Base-by-base conservation (phyloP, 2,888 invertebrate species). In the Rhagium mordax region DNA sequence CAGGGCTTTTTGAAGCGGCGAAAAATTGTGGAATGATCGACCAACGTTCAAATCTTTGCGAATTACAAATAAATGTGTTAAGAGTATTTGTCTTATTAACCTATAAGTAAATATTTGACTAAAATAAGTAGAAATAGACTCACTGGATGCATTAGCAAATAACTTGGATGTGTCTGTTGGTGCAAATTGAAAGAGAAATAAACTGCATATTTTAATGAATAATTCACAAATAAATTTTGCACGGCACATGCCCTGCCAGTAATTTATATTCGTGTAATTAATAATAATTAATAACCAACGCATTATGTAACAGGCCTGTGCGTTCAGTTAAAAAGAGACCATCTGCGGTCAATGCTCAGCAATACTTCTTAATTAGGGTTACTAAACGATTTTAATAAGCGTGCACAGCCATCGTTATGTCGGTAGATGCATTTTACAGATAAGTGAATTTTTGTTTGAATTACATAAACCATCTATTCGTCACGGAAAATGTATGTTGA, bases 331-430 rank as follows among this genome's bases (percentile, higher is more conserved):
- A 33, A 18, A 18, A 29, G 59, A 41, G 47, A 69, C 41, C 71
- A 68, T 71, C 68, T 69, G 70, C 71, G 61, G 71, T 69, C 74
- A 71, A 57, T 15, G 59, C 59, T 59, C 33, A 15, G 16, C 55
- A 67, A 53, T 70, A 70, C 72, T 66, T 66, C 41, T 71, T 74
- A 74, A 74, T 74, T 72, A 72, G 61, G 74, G 66, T 72, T 66
- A 71, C 71, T 71, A 71, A 74, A 74, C 48, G 69, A 74, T 68
- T 74, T 71, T 71, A 68, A 74, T 71, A 72, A 72, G 66, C 70
- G 72, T 72, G 57, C 62, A n/a, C n/a, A 71, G 66, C 67, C 69
- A 72, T 67, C 48, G 57, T 55, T 57, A 16, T 7, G 73, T 53
- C 61, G 51, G 70, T 49, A 65, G 59, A 59, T 59, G 16, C 18